A percentile compares a stretch with the other conserved stretches of the same genome.
Conservation (phyloP, 2,888 invertebrate species). For the Diloba caeruleocephala region DNA sequence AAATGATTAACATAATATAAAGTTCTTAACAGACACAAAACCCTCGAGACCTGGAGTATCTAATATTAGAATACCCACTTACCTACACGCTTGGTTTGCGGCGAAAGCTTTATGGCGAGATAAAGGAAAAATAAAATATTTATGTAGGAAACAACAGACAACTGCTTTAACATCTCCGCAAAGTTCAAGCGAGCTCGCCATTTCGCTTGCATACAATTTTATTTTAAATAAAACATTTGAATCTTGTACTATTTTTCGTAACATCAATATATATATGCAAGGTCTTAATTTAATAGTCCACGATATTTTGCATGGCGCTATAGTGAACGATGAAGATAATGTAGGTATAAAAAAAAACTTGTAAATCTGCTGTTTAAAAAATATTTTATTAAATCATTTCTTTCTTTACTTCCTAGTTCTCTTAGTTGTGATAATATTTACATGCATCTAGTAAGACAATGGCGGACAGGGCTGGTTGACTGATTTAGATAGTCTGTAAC, state of each 20-base stretch:
- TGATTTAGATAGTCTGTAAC: no score
- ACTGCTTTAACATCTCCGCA: constrained; percentile 31
- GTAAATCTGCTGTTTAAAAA: no score
- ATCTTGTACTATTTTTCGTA: neutral
- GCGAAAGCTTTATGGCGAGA: constrained; percentile 41
- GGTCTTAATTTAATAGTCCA: no score
- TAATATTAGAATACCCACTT: constrained; percentile 41
- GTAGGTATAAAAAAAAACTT: no score
- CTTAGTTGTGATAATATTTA: no score
- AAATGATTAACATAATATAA: constrained; percentile 16
- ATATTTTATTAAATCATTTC: no score
- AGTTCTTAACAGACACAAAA: constrained; percentile 18
- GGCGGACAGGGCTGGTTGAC: no score
- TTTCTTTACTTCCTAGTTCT: no score
- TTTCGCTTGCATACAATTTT: constrained; percentile 15
- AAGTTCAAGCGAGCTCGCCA: constrained; percentile 38
- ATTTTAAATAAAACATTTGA: constrained; percentile 10
- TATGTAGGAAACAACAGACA: constrained; percentile 35
- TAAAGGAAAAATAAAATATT: constrained; percentile 50
- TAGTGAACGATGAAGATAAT: no score
- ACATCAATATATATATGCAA: no score
- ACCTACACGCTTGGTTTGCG: constrained; percentile 31
- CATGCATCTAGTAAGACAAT: no score
- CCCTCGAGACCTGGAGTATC: constrained; percentile 23
- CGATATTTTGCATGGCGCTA: no score